Conservation (phyloP, 1,140 invertebrate genomes). For the Tribolium madens region DNA sequence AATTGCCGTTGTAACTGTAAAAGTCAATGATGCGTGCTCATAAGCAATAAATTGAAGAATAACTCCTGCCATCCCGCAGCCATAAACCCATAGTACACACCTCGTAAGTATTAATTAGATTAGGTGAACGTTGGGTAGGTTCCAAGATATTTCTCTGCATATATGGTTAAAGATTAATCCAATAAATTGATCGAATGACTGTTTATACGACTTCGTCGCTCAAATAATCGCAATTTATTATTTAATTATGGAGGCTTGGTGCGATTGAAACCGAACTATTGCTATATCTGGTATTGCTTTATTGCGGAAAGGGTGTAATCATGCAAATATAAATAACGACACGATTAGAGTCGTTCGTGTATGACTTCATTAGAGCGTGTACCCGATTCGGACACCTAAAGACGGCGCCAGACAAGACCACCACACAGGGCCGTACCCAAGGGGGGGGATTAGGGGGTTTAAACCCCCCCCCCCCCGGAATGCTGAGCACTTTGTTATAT, state of each 20-base stretch:
- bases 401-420: constrained; percentile 15
- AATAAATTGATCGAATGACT: neutral
- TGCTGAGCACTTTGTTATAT: too few relatives aligned
- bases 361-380: constrained; percentile 13
- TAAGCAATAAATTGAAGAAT: constrained; percentile 11
- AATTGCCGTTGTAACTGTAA: neutral
- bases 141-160: constrained; percentile 29
- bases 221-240: constrained; percentile 37
- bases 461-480: too few relatives aligned
- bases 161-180: constrained; percentile 30
- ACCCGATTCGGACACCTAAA: constrained; percentile 11
- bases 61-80: constrained; percentile 10
- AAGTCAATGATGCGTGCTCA: constrained; percentile 13
- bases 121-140: constrained; percentile 27
- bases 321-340: constrained; percentile 13
- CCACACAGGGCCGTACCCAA: too few relatives aligned
- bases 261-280: constrained; percentile 6
- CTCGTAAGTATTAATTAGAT: constrained; percentile 34
- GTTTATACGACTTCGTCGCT: constrained; percentile 12
- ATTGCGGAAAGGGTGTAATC: constrained; percentile 26
- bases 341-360: constrained; percentile 22
- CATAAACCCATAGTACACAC: constrained; percentile 32
- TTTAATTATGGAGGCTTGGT: constrained; percentile 37
- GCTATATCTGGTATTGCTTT: constrained; percentile 7
- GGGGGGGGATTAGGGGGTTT: too few relatives aligned